Evolutionary conservation across 2,888 invertebrate species (phyloP).

Genomic region (Smittia aterrima): DNA sequence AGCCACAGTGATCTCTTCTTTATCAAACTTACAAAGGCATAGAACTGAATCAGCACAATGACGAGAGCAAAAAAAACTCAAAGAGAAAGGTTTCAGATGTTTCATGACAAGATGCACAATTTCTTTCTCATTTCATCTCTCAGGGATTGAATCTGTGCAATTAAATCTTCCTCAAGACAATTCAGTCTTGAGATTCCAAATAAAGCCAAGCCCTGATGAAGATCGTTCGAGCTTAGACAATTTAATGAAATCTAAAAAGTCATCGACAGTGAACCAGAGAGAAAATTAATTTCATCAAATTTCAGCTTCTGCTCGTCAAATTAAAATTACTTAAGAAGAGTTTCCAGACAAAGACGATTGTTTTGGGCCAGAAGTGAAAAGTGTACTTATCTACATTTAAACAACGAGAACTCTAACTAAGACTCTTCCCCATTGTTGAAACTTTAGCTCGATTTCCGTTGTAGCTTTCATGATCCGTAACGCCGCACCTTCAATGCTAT

Average conservation of each 20-base stretch:
- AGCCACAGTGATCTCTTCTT: conserved; percentile 9
- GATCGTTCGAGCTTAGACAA: too few species aligned
- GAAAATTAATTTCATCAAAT: too few species aligned
- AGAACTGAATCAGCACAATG: background rate
- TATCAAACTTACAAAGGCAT: background rate
- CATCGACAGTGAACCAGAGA: too few species aligned
- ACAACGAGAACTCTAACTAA: conserved; percentile 29
- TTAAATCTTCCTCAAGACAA: too few species aligned
- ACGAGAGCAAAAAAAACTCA: too few species aligned
- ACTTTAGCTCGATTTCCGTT: conserved; percentile 41
- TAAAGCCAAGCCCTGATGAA: too few species aligned
- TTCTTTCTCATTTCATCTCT: background rate
- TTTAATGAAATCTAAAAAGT: too few species aligned
- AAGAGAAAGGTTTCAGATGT: background rate
- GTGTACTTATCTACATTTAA: conserved; percentile 1
- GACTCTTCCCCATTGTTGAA: conserved; percentile 40
- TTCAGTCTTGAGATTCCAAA: too few species aligned
- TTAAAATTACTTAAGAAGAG: too few species aligned
- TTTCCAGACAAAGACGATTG: conserved; percentile 24
- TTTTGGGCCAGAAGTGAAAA: background rate
- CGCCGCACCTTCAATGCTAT: conserved; percentile 40
- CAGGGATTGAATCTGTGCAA: too few species aligned
- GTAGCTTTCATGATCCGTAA: conserved; percentile 42
- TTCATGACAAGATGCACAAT: background rate
- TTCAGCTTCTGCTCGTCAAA: too few species aligned